Conservation (phyloP, 2,888 invertebrate genomes). For the Melinaea menophilus region DNA sequence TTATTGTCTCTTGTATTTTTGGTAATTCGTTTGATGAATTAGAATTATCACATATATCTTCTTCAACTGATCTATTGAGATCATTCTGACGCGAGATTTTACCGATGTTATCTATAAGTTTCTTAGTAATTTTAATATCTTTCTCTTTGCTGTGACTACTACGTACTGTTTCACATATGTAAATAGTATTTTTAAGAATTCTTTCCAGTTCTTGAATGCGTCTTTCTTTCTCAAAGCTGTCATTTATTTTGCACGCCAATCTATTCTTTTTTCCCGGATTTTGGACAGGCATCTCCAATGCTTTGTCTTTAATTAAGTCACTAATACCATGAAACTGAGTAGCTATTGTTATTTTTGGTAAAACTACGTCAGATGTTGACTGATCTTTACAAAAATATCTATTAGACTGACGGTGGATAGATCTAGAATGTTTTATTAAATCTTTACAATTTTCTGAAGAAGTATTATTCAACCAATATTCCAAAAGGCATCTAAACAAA, state of each 20-base stretch:
- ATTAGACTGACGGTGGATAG: slow-evolving; percentile 49
- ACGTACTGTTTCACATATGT: slow-evolving; percentile 49
- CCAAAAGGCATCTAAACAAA: slow-evolving; percentile 55
- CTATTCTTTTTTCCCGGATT: slow-evolving; percentile 26
- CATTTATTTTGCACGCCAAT: slow-evolving; percentile 30
- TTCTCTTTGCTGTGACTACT: slow-evolving; percentile 44
- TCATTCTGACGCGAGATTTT: slow-evolving; percentile 36
- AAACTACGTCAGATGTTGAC: slow-evolving; percentile 45
- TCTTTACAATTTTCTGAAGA: slow-evolving; percentile 39
- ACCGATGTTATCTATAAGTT: slow-evolving; percentile 51
- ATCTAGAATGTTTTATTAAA: slow-evolving; percentile 43
- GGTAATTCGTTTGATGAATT: slow-evolving; percentile 51
- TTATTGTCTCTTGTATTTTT: slow-evolving; percentile 56
- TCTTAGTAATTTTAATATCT: slow-evolving; percentile 59
- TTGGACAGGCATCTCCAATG: slow-evolving; percentile 21
- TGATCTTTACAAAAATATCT: slow-evolving; percentile 51
- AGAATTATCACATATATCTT: slow-evolving; percentile 35
- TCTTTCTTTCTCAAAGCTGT: slow-evolving; percentile 54
- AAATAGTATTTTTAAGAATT: slow-evolving; percentile 61
- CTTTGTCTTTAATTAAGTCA: slow-evolving; percentile 32
- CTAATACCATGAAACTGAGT: slow-evolving; percentile 49
- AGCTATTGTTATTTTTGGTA: slow-evolving; percentile 43
- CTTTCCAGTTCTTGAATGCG: slow-evolving; percentile 60
- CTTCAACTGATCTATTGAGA: slow-evolving; percentile 27
- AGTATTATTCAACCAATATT: slow-evolving; percentile 61